Percentiles rank a stretch among this genome's conserved stretches.
These are phyloP conservation scores for Dendrolimus punctatus DNA, from an alignment of 1,140 invertebrate genomes.

Conservation along the genomic window DNA sequence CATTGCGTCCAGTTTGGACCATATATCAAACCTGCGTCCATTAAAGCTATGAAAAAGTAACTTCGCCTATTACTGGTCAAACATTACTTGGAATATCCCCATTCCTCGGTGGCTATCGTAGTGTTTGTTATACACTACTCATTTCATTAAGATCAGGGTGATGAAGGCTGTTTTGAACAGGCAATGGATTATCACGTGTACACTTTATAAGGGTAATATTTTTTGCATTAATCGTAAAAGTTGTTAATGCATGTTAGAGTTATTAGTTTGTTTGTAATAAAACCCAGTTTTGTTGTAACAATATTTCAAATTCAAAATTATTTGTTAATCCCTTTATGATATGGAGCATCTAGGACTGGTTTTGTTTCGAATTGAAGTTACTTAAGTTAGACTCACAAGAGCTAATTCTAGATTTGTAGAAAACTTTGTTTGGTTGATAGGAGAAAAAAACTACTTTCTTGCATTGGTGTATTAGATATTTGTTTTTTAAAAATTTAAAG, in stretches of 20 bases:
- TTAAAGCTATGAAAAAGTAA: conserved; percentile 41
- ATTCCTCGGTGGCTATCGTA: neutral
- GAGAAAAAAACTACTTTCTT: no score
- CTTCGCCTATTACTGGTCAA: conserved; percentile 34
- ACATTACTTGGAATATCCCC: neutral
- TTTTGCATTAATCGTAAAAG: conserved; percentile 9
- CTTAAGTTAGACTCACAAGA: no score
- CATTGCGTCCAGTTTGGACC: conserved; percentile 20
- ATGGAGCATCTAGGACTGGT: no score
- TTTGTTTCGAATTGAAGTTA: no score
- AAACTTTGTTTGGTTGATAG: no score
- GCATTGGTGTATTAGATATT: no score
- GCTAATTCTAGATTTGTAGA: no score
- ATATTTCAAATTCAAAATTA: no score
- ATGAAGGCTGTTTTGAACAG: no score
- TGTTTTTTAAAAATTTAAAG: no score
- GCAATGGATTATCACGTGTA: neutral
- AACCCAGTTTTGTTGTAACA: conserved; percentile 3
- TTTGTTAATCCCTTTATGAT: no score
- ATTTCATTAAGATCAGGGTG: neutral
- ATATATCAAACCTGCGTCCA: conserved; percentile 35
- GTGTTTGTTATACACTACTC: conserved; percentile 10
- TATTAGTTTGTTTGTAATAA: conserved; percentile 21
- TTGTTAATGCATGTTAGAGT: conserved; percentile 28
- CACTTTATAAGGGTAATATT: conserved; percentile 3